Evolutionary conservation across 2,113 vertebrate species (phyloP), one percentile per base, ranked within the genome.

Genomic region (Laticauda laticaudata): DNA sequence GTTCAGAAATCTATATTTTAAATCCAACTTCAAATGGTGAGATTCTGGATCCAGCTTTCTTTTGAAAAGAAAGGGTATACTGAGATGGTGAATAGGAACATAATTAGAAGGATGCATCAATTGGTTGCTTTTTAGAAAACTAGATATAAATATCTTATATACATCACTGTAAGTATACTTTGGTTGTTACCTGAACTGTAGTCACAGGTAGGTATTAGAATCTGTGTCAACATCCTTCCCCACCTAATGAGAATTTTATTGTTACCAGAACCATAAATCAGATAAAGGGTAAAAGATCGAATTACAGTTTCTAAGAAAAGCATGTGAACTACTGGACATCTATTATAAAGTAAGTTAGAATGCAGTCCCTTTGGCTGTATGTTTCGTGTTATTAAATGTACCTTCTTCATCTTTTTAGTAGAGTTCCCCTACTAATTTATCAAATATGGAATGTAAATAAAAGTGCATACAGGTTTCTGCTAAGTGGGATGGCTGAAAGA

Each of bases 261-360:
- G 90, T 85, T 91, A 64, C 5, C 23, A 85, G 45, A 55, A 75
- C 94, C 94, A 91, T 54, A 95, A 94, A 92, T 91, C 61, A 9
- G 92, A 5, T 89, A 56, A 95, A 91, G 15, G 88, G n/a, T 90
- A 92, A 90, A 93, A 94, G 86, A 94, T 89, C 69, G 93, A 95
- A 96, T 93, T 91, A 91, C 0, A 87, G 34, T n/a, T 86, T 92
- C 54, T 86, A 56, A 93, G 87, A 95, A 90, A 92, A 91, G n/a
- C 89, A 94, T 93, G 18, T 88, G 85, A 34, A 90, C 23, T 90
- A 86, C 91, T 94, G 85, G 54, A 92, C 90, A 91, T 94, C 48
- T 92, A 39, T 95, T 91, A 94, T 91, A 91, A 88, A 55, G 34
- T 75, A 92, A 95, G 95, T 89, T 45, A 93, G 89, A 95, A 23